These are phyloP conservation scores for Ceratina calcarata DNA, from an alignment of 1,140 invertebrate species.

Conservation along the genomic window DNA sequence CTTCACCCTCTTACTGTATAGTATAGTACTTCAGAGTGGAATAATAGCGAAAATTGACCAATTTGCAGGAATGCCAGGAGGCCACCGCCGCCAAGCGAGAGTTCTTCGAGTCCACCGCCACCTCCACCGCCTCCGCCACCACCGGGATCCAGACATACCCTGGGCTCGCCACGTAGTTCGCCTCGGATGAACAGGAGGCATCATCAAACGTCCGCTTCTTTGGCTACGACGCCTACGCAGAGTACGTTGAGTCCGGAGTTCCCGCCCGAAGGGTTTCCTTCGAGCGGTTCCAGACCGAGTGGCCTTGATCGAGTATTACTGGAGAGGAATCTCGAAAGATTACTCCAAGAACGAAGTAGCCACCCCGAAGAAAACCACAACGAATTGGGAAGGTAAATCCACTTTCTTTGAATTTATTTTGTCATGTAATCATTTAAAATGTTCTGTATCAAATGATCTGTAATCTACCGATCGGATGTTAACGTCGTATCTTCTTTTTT, in stretches of 20 bases:
- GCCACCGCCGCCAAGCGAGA: constrained; percentile 67
- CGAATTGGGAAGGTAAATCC: constrained; percentile 75
- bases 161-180: constrained; percentile 74
- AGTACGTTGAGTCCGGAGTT: constrained; percentile 56
- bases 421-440: not conserved
- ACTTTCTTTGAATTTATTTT: not conserved
- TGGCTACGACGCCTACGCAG: constrained; percentile 74
- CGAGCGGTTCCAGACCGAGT: constrained; percentile 69
- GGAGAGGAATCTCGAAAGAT: constrained; percentile 82
- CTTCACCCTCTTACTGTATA: too few relatives aligned
- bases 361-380: constrained; percentile 69
- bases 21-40: too few relatives aligned
- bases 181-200: constrained; percentile 76
- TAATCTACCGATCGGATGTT: not conserved
- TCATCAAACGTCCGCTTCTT: constrained; percentile 74
- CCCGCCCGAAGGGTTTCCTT: constrained; percentile 49
- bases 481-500: constrained; percentile 35
- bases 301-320: constrained; percentile 83
- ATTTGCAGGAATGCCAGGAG: constrained; percentile 65
- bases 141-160: constrained; percentile 67
- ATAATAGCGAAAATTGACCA: too few relatives aligned
- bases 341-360: constrained; percentile 78
- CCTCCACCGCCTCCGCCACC: constrained; percentile 72
- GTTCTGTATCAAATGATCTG: not conserved
- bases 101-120: constrained; percentile 75